Evolutionary conservation across 2,888 invertebrate species (phyloP), one percentile per base, ranked within the genome.

Genomic region (Galeruca laticollis): DNA sequence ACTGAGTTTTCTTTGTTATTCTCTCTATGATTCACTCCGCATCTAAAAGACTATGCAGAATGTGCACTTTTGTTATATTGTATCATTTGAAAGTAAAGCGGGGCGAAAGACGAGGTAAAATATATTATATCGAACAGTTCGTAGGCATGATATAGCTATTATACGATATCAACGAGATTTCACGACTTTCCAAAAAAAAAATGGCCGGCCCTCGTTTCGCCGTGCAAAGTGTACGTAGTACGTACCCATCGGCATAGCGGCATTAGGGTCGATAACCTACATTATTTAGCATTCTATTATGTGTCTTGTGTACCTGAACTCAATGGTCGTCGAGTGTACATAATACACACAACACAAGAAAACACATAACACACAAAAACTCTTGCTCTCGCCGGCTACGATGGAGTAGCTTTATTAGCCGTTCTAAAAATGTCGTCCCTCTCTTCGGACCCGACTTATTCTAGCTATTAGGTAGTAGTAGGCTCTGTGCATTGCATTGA

Each of bases 211-310:
- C 52, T 57, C 62, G 66, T 67, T 67, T 60, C 33, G 47, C 51
- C 56, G 68, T 63, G 69, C 65, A 61, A 61, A 70, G 66, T 66
- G 66, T 66, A 66, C 60, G 60, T 68, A 68, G 66, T 66, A 66
- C 60, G 54, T 68, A 68, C 60, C 63, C 52, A 67, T 68, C 68
- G 60, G 60, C 70, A 37, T 51, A 66, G 62, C 65, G 56, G 54
- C 69, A 59, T 65, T 69, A 73, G 84, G 85, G 84, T 85, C 85
- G 85, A 84, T 84, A 85, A 85, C 84, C 85, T 81, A 85, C 84
- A 84, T 85, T 85, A 84, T 85, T 84, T 84, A 83, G 82, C 83
- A 84, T 84, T 84, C 78, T 78, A 78, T 78, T 78, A 77, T 84
- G 82, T 80, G 79, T 82, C 80, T 82, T 81, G 79, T 82, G 80